Base-by-base conservation (phyloP, 2,113 vertebrate genomes). In the Noctilio leporinus region DNA sequence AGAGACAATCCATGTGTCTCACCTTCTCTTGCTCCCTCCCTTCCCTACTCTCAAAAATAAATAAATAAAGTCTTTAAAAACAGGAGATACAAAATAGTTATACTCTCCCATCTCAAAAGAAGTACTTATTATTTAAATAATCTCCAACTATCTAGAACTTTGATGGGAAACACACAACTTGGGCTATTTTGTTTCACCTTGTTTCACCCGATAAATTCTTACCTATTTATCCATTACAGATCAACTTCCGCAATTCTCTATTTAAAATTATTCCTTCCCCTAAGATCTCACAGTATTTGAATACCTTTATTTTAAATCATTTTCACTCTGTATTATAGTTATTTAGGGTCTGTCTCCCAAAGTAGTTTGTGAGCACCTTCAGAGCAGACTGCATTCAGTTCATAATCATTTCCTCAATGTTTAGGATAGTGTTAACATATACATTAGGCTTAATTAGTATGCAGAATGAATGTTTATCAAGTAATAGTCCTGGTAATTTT, bases 221-320 rank as follows among this genome's bases (percentile, higher is more conserved):
- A 94, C 43, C 81, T 22, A 62, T 76, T 93, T 93, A 95, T 33
- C 47, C 28, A 88, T 72, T 75, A 69, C 40, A 55, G 35, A 49
- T 26, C 7, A 2, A 59, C n/a, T 40, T 85, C 9, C 55, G 33
- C 15, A n/a, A 62, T 57, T 81, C 43, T 89, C 64, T 89, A 65
- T 40, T 85, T 47, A 96, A 43, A 95, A 93, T 77, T 90, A 49
- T 26, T 93, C 40, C 43, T 89, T 94, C 45, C n/a, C 45, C 17
- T 69, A 26, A 81, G 30, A 85, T 59, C 22, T 97, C 57, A 93
- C 0, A 80, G 4, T 49, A 82, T 33, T 45, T 70, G 4, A 77
- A 26, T 35, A 77, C 72, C 28, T 88, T 92, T 57, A 65, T 80
- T 93, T 91, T 91, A 80, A 91, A 75, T 88, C 38, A 64, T n/a